Evolutionary conservation across 1,140 invertebrate genomes (phyloP), one percentile per base, ranked within the genome.

Genomic region (Lucilia cuprina): DNA sequence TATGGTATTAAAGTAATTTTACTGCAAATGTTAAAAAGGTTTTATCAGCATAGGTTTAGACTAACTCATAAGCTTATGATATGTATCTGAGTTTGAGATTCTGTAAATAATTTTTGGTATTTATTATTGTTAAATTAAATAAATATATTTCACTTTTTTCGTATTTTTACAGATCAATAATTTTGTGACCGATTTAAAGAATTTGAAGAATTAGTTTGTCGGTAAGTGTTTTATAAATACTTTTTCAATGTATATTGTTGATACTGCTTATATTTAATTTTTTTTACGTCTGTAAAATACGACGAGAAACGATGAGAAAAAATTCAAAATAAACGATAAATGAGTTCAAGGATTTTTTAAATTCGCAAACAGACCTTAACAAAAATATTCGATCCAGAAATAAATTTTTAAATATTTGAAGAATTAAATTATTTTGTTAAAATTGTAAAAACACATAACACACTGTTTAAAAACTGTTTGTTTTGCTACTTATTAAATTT

Each of bases 181-280:
- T 77, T 77, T 77, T 30, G 2, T 21, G 77, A 9, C 77, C 50
- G 41, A 80, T 41, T 47, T 78, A 21, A 49, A 50, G 77, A 80
- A 80, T 80, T 80, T 80, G 19, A 80, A 50, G 47, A 49, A 80
- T 80, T 80, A 80, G 47, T 80, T 80, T 80, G 47, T 80, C 77
- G 77, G 77, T 80, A 80, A 21, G 77, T 49, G 10, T 49, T 80
- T 80, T 21, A 21, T 21, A 80, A 80, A 21, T 49, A 49, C 41
- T 80, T 49, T 50, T n/a, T 47, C 0, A 30, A 77, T 10, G 12
- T 17, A 5, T 77, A 17, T 78, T 12, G 41, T 80, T 80, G 77
- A 41, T 80, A 9, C 77, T 21, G 77, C 74, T 41, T 41, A 0
- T 21, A 30, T 19, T 77, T 55, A 5, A 55, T 12, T 3, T 41